Evolutionary conservation across 2,113 vertebrate genomes (phyloP).

Genomic region (Urocitellus parryii): DNA sequence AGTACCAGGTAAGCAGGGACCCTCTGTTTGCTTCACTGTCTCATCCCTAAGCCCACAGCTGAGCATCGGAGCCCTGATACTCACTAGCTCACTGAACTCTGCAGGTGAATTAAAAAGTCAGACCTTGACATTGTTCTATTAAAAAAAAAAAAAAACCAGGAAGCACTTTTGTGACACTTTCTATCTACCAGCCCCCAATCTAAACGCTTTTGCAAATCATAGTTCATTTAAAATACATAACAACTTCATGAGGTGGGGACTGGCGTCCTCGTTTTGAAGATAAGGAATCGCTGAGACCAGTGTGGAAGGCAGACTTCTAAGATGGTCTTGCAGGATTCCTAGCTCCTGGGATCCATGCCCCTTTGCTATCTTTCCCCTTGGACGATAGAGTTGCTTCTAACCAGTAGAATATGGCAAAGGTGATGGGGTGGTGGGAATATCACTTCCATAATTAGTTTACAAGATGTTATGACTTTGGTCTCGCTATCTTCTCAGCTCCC

Average conservation of each 20-base stretch:
- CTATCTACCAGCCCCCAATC: background rate
- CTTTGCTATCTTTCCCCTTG: background rate
- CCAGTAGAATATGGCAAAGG: background rate
- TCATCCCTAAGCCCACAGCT: background rate
- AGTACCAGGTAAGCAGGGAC: background rate
- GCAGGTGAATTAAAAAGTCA: background rate
- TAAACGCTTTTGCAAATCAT: background rate
- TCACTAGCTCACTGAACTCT: background rate
- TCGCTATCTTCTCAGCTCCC: background rate
- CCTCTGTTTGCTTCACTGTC: background rate
- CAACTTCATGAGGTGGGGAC: background rate
- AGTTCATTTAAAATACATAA: background rate
- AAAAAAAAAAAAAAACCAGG: background rate
- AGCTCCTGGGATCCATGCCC: background rate
- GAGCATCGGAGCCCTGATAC: background rate
- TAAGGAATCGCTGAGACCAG: background rate
- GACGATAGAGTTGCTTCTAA: background rate
- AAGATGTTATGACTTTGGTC: background rate
- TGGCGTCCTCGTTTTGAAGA: background rate
- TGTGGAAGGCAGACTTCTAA: background rate
- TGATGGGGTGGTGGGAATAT: too few species aligned
- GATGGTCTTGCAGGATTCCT: background rate
- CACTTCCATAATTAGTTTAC: background rate
- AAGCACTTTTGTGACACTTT: background rate
- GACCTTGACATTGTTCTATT: background rate